These are phyloP conservation scores for Pantherophis alleghaniensis DNA, from an alignment of 2,797 vertebrate genomes.

Conservation along the genomic window DNA sequence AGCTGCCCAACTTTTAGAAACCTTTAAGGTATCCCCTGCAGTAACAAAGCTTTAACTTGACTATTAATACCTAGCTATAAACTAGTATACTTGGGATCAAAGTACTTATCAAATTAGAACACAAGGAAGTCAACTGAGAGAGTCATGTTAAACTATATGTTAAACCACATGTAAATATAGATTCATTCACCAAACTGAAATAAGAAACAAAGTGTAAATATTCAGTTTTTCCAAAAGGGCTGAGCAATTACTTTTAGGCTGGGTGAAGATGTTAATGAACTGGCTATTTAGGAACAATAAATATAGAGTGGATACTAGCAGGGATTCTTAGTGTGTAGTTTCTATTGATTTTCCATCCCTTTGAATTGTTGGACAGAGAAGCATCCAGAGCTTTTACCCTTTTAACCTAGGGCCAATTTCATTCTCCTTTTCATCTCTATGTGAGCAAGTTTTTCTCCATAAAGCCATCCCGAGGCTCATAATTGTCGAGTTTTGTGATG, in stretches of 20 bases:
- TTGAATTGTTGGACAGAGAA: conserved; percentile 33
- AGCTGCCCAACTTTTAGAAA: conserved; percentile 73
- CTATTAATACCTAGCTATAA: conserved; percentile 73
- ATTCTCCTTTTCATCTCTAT: conserved; percentile 1
- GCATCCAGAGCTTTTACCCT: conserved; percentile 43
- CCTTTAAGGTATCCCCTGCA: conserved; percentile 72
- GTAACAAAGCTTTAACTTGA: conserved; percentile 75
- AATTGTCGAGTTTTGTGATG: background rate
- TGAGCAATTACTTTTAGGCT: conserved; percentile 42
- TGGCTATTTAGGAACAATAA: background rate
- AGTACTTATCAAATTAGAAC: conserved; percentile 71
- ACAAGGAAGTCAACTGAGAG: conserved; percentile 70
- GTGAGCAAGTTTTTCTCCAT: conserved; percentile 6
- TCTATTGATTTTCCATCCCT: background rate
- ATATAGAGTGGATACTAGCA: background rate
- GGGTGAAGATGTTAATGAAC: conserved; percentile 43
- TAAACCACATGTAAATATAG: conserved; percentile 58
- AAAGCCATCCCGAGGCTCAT: background rate
- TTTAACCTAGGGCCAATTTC: conserved; percentile 33
- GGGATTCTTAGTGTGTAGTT: background rate
- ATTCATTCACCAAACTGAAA: conserved; percentile 53
- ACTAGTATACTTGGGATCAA: conserved; percentile 76
- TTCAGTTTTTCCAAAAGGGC: conserved; percentile 11
- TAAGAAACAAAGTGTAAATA: conserved; percentile 34
- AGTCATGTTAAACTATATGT: conserved; percentile 49